A percentile compares a stretch with the other conserved stretches of the same genome.
These are phyloP conservation scores for Magallana nippona DNA, from an alignment of 2,888 invertebrate genomes.

Conservation along the genomic window DNA sequence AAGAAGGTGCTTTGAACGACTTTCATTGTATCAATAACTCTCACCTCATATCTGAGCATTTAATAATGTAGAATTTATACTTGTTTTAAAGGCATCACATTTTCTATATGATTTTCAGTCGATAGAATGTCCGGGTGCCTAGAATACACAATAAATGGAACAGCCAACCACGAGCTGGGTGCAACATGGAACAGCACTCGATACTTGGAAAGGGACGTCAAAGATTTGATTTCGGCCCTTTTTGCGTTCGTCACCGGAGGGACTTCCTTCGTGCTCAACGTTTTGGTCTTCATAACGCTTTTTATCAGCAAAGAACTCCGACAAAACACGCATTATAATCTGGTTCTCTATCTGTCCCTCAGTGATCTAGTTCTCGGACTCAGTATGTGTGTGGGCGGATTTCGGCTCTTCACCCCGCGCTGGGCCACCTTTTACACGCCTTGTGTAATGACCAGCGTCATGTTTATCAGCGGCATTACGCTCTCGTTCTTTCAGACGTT, in stretches of 20 bases:
- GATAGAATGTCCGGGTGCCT: constrained; percentile 4
- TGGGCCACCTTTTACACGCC: constrained; percentile 5
- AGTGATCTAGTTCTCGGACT: constrained; percentile 3
- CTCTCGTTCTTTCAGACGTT: constrained; percentile 8
- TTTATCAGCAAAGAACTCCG: constrained; percentile 19
- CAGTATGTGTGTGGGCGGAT: constrained; percentile 12
- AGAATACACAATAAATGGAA: constrained; percentile 10
- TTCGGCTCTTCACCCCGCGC: neutral
- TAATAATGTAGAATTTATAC: no score
- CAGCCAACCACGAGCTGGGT: neutral
- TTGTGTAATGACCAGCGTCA: constrained; percentile 4
- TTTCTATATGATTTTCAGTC: neutral
- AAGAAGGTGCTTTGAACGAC: no score
- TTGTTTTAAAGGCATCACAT: no score
- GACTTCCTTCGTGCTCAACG: neutral
- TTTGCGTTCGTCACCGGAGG: neutral
- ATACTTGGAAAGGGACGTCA: neutral
- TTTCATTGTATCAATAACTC: no score
- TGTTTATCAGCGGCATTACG: constrained; percentile 11
- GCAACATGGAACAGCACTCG: neutral
- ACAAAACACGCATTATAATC: constrained; percentile 16
- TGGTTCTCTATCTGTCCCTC: constrained; percentile 1
- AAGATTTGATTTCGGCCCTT: neutral
- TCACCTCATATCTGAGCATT: no score
- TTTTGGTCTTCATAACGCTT: neutral